These are phyloP conservation scores for Archips crataeganus DNA, from an alignment of 2,888 invertebrate genomes.

Conservation along the genomic window DNA sequence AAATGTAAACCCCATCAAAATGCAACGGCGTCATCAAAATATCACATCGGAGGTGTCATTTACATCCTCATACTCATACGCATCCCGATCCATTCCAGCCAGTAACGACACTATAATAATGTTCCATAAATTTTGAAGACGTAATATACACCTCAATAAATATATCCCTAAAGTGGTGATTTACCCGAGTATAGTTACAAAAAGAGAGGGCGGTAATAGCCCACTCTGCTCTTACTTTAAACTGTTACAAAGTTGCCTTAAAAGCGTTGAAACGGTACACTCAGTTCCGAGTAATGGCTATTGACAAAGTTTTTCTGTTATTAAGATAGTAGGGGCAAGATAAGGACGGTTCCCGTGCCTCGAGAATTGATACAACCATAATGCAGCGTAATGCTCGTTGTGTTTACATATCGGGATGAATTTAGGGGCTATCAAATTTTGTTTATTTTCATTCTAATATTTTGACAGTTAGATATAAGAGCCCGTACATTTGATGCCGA, in stretches of 20 bases:
- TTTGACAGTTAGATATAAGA: too few species aligned
- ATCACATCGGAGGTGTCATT: slow-evolving; percentile 26
- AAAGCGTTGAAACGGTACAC: slow-evolving; percentile 60
- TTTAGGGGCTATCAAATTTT: background rate
- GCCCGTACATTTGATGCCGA: too few species aligned
- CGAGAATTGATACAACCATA: slow-evolving; percentile 40
- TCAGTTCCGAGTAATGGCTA: slow-evolving; percentile 54
- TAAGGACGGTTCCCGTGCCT: slow-evolving; percentile 43
- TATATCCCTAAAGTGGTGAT: slow-evolving; percentile 69
- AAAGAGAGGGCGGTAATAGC: slow-evolving; percentile 59
- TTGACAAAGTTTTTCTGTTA: slow-evolving; percentile 63
- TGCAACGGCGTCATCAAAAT: slow-evolving; percentile 25
- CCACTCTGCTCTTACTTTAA: slow-evolving; percentile 58
- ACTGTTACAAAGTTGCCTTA: slow-evolving; percentile 60
- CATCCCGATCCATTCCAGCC: slow-evolving; percentile 46
- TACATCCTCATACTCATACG: slow-evolving; percentile 26
- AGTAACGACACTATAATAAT: slow-evolving; percentile 62
- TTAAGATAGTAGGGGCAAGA: slow-evolving; percentile 52
- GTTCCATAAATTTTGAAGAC: slow-evolving; percentile 67
- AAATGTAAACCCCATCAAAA: slow-evolving; percentile 12
- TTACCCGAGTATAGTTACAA: slow-evolving; percentile 58
- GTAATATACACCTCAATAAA: slow-evolving; percentile 69
- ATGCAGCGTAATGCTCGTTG: slow-evolving; percentile 31
- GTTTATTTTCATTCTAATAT: background rate
- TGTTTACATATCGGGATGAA: slow-evolving; percentile 29